phyloP scores from a whole-genome alignment of 2,113 vertebrate genomes.

The Cyanistes caeruleus region DNA sequence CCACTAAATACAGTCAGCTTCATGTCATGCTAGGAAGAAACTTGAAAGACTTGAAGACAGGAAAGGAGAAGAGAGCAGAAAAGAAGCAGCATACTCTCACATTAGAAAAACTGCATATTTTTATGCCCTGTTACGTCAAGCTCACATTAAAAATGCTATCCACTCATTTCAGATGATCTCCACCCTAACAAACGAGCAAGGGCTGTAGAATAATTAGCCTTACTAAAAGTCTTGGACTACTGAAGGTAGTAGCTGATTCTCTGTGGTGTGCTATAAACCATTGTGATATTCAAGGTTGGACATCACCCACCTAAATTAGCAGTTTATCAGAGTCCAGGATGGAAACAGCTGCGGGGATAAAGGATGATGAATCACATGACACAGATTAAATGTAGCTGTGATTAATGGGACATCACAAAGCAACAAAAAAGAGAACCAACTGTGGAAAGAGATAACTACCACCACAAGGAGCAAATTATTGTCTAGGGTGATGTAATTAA shows the following conservation, averaged over 20 bases:
- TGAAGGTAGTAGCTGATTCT: constrained; percentile 44
- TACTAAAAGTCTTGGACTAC: constrained; percentile 9
- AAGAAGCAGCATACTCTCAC: neutral
- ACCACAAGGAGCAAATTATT: constrained; percentile 83
- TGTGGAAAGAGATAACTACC: constrained; percentile 88
- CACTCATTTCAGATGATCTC: constrained; percentile 22
- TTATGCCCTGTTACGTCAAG: neutral
- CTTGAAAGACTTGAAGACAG: neutral
- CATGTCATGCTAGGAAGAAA: neutral
- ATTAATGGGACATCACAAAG: constrained; percentile 87
- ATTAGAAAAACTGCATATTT: neutral
- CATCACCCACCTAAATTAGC: constrained; percentile 79
- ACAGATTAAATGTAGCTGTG: constrained; percentile 83
- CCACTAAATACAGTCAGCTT: neutral
- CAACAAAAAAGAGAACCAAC: constrained; percentile 81
- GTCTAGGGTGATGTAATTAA: constrained; percentile 88
- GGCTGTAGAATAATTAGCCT: constrained; percentile 25
- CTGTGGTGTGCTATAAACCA: constrained; percentile 14
- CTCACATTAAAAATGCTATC: neutral
- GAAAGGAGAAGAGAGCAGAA: neutral
- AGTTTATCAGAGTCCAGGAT: constrained; percentile 79
- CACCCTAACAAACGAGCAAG: neutral
- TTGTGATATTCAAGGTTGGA: constrained; percentile 74
- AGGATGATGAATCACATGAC: constrained; percentile 88
- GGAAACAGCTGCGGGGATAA: constrained; percentile 61